A percentile compares a stretch with the other conserved stretches of the same genome.
These are phyloP conservation scores for Hirtodrosophila histrioides DNA, from an alignment of 2,888 invertebrate genomes.

Conservation along the genomic window DNA sequence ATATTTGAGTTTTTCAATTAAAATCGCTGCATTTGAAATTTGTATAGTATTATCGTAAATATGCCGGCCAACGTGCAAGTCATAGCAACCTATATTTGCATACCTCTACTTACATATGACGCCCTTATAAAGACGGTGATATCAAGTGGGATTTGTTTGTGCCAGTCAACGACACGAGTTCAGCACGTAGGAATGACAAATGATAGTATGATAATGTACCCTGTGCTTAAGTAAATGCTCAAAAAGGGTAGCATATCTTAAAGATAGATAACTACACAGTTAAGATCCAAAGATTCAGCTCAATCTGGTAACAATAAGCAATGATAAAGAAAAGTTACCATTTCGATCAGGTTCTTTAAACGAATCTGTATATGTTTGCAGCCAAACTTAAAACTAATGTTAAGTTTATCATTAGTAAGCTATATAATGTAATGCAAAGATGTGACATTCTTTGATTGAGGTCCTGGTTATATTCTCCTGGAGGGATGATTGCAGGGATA, in stretches of 20 bases:
- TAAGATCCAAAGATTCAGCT: too few species aligned
- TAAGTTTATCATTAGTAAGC: too few species aligned
- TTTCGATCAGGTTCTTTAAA: too few species aligned
- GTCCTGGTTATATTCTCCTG: too few species aligned
- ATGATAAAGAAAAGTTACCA: too few species aligned
- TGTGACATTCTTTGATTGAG: too few species aligned
- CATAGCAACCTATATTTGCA: slow-evolving; percentile 38
- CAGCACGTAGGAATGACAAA: slow-evolving; percentile 50
- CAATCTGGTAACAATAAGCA: too few species aligned
- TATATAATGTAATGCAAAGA: too few species aligned
- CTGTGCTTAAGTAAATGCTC: neutral
- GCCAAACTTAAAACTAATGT: too few species aligned
- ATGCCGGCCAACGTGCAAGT: slow-evolving; percentile 16
- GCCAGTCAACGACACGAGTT: neutral
- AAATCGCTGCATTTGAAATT: slow-evolving; percentile 27
- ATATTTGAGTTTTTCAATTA: slow-evolving; percentile 3
- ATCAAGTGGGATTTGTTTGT: neutral
- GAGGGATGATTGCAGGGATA: too few species aligned
- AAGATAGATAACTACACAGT: too few species aligned
- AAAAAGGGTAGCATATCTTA: neutral
- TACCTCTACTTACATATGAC: slow-evolving; percentile 16
- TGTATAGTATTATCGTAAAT: slow-evolving; percentile 22
- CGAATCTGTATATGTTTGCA: too few species aligned
- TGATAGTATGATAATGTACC: slow-evolving; percentile 30
- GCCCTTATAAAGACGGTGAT: neutral